Evolutionary conservation across 2,113 vertebrate genomes (phyloP).

Genomic region (Anarhynchus alexandrinus): DNA sequence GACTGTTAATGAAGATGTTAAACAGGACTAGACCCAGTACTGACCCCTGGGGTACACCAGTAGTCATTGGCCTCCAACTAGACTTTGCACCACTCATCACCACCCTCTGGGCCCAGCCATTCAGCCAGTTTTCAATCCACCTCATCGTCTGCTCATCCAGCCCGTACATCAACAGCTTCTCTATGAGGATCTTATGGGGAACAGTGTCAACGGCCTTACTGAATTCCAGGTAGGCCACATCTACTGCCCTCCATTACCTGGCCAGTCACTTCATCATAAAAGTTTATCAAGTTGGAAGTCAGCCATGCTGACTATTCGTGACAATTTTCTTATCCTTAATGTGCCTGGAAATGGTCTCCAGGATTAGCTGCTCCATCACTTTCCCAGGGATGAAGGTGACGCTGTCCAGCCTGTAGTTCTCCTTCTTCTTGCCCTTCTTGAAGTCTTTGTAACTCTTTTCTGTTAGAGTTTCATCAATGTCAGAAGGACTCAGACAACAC

Average conservation of each 20-base stretch:
- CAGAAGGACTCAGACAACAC: background rate
- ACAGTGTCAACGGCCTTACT: background rate
- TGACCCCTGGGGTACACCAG: background rate
- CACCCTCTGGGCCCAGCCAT: fast-evolving
- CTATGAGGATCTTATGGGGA: background rate
- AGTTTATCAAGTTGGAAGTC: background rate
- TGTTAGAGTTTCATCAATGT: background rate
- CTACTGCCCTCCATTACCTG: background rate
- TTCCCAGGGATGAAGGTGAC: background rate
- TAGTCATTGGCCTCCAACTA: background rate
- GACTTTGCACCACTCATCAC: fast-evolving
- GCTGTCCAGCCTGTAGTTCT: background rate
- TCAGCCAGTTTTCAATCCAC: background rate
- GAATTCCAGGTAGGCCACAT: background rate
- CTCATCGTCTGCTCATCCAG: background rate
- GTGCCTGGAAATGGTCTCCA: background rate
- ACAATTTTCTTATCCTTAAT: background rate
- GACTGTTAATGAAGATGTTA: background rate
- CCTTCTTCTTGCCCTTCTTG: background rate
- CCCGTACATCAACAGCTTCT: background rate
- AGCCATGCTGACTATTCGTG: background rate
- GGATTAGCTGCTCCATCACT: background rate
- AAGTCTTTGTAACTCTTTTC: background rate
- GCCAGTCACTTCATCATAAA: background rate
- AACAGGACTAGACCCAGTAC: background rate